Base-by-base conservation (phyloP, 2,888 invertebrate genomes). In the Idaea biselata region DNA sequence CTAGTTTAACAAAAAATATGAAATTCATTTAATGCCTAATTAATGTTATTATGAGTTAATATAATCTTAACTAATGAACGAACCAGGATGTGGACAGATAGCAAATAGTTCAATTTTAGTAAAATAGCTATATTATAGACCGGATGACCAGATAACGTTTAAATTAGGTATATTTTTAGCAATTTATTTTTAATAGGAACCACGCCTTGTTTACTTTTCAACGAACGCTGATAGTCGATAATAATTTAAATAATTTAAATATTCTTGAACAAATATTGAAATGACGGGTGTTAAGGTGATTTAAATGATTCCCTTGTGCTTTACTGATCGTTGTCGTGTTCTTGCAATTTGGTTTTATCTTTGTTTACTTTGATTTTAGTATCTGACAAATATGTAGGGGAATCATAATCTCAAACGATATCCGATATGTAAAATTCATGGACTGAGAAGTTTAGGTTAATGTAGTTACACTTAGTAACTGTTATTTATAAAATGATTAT, bases 1-100 rank as follows among this genome's bases (percentile, higher is more conserved):
- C 5, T 25, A 25, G 25, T 25, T 25, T 25, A 14, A 44, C 11
- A 44, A 8, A 44, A 44, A 44, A 44, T 44, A 44, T 11, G 6
- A 25, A 25, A 1, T 25, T 25, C 25, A 25, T 25, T 25, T 25
- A 25, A 8, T 55, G 67, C 63, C 68, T 79, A 75, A 77, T 67
- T 77, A 79, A 80, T 74, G 67, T 67, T 64, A 72, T 71, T 77
- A 55, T 61, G 60, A 57, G 75, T 76, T 76, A 70, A 64, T 74
- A 67, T 75, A 73, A 69, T 68, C 78, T 72, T 80, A 82, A 84
- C 78, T 87, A 88, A 87, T 86, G 77, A 86, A 74, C 82, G 80
- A 83, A 76, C 65, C 87, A 85, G 89, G 88, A 89, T 79, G 82
- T 73, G 69, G 58, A 68, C 71, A 74, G 82, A 84, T 84, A 80